Evolutionary conservation across 1,140 invertebrate genomes (phyloP), one percentile per base, ranked within the genome.

Genomic region (Delia radicum): DNA sequence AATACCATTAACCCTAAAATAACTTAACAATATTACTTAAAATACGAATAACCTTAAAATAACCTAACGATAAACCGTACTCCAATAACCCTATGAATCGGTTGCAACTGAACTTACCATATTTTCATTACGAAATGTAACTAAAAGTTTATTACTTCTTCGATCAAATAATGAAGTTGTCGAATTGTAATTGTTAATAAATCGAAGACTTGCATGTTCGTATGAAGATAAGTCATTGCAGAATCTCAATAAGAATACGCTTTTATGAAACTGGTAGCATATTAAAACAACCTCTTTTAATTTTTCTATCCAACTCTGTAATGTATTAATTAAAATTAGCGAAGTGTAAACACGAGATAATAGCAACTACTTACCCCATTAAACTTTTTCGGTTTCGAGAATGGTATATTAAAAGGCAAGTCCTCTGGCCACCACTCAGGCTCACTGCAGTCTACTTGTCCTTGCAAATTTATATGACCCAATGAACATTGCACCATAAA

Each of bases 61-160:
- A n/a, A n/a, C n/a, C n/a, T n/a, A n/a, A n/a, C n/a, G n/a, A n/a
- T n/a, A n/a, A n/a, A n/a, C n/a, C n/a, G n/a, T n/a, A n/a, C n/a
- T n/a, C n/a, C n/a, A n/a, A n/a, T n/a, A n/a, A n/a, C n/a, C n/a
- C n/a, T n/a, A n/a, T n/a, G n/a, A n/a, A n/a, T n/a, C n/a, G n/a
- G n/a, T n/a, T n/a, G n/a, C n/a, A n/a, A n/a, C n/a, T n/a, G n/a
- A 55, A 67, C 80, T 79, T 77, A 90, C 89, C 87, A 92, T 89
- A 80, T 93, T 93, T 80, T 93, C 92, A 87, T 93, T 93, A 33
- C 92, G 89, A 86, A 93, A 93, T 72, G 92, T 93, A 2, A 93
- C 92, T 65, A 93, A 80, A 24, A 93, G 86, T 77, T 91, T 90
- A 75, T 90, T 90, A 69, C 88, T 90, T 61, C 88, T 88, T 79